Evolutionary conservation across 2,888 invertebrate species (phyloP).

Genomic region (Loripinus fragilis): DNA sequence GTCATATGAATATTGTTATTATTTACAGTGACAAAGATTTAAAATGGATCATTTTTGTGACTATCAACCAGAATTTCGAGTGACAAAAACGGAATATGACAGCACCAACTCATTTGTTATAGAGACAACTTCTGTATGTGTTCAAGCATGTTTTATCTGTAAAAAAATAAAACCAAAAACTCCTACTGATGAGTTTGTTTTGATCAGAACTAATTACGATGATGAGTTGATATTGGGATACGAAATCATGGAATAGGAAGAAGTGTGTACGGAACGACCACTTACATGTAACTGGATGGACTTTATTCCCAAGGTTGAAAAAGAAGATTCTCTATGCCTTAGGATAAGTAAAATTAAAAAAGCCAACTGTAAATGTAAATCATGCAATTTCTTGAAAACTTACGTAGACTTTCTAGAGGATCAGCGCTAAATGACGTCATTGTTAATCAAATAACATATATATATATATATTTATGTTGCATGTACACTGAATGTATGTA

Average conservation of each 20-base stretch:
- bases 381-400: constrained; percentile 2
- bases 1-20: neutral
- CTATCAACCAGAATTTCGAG: neutral
- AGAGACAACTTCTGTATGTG: neutral
- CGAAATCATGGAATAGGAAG: neutral
- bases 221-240: neutral
- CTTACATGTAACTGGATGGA: constrained; percentile 10
- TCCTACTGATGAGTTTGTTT: neutral
- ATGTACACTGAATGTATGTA: neutral
- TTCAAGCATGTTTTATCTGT: constrained; percentile 4
- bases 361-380: constrained; percentile 1
- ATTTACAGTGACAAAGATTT: neutral
- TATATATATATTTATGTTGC: neutral
- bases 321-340: neutral
- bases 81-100: neutral
- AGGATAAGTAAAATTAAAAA: constrained; percentile 5
- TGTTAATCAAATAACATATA: neutral
- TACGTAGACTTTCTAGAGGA: neutral
- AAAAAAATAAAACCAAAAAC: neutral
- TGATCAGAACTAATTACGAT: neutral
- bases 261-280: neutral
- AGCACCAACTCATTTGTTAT: neutral
- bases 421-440: neutral
- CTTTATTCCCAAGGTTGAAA: neutral
- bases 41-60: constrained; percentile 4